Evolutionary conservation across 2,888 invertebrate genomes (phyloP), one percentile per base, ranked within the genome.

Genomic region (Athripsodes cinereus): DNA sequence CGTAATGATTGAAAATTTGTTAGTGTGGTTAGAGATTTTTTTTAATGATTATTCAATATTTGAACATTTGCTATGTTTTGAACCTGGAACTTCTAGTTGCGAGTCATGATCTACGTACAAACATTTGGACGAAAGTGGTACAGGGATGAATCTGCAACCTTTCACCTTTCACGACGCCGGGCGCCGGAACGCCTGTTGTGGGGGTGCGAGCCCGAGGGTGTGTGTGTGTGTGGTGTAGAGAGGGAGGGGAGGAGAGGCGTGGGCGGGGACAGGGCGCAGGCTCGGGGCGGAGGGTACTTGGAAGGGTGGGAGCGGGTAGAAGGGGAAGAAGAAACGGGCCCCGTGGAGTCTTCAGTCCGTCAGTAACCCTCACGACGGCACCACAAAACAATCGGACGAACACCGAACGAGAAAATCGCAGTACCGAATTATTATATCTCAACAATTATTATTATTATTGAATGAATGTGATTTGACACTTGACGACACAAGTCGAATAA

Each of bases 191-290:
- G 68, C 70, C 69, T 69, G 67, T 20, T 10, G 47, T 47, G 21
- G 65, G 67, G 65, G 65, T 65, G 48, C 19, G 53, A 52, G 18
- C 53, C 35, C 40, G 2, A 31, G 47, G 40, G 19, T 52, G 49
- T 35, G 66, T 69, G 47, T 22, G 19, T 52, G 49, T 35, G 66
- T 69, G 67, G 71, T 70, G 69, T 8, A 18, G 11, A 70, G 73
- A 73, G 71, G 68, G 68, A 68, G 66, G 68, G 68, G 68, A n/a
- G 21, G 20, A n/a, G 40, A 22, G 52, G 57, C 52, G 57, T 52
- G 52, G 57, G 57, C 53, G 57, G 57, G 50, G 49, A 44, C 21
- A 47, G 21, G 26, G 58, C 54, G 54, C 51, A 34, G 54, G 51
- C 46, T 22, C 51, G 44, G 21, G 20, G 22, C 8, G 22, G 53